phyloP scores from a whole-genome alignment of 2,797 vertebrate genomes.

The Danio kyathit region DNA sequence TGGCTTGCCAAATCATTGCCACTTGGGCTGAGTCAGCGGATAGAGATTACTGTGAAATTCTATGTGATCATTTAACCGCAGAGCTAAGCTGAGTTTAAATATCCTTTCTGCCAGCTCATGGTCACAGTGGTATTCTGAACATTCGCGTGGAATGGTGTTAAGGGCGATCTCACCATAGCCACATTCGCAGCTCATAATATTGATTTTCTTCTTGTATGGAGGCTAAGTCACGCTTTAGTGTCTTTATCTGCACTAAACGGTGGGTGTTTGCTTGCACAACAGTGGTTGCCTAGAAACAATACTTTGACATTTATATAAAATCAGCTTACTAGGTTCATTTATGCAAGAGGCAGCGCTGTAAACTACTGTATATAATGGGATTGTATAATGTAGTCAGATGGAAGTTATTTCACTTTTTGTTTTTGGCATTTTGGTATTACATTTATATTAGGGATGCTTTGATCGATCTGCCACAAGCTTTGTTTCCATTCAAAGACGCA shows the following conservation, averaged over 20 bases:
- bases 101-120: constrained; percentile 30
- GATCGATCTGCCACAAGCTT: too few relatives aligned
- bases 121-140: constrained; percentile 33
- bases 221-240: constrained; percentile 7
- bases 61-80: constrained; percentile 38
- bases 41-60: constrained; percentile 25
- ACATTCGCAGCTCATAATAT: constrained; percentile 33
- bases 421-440: not conserved
- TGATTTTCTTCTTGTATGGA: constrained; percentile 20
- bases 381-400: not conserved
- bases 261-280: constrained; percentile 43
- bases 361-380: not conserved
- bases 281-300: constrained; percentile 52
- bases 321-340: not conserved
- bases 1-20: constrained; percentile 22
- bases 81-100: constrained; percentile 16
- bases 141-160: constrained; percentile 28
- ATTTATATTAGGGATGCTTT: too few relatives aligned
- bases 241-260: constrained; percentile 22
- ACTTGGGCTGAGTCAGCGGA: constrained; percentile 36
- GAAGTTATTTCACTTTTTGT: not conserved
- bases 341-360: not conserved
- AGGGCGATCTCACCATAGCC: constrained; percentile 11
- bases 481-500: too few relatives aligned
- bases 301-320: constrained; percentile 30